phyloP scores from a whole-genome alignment of 2,888 invertebrate species.

The Pollenia griseotomentosa region DNA sequence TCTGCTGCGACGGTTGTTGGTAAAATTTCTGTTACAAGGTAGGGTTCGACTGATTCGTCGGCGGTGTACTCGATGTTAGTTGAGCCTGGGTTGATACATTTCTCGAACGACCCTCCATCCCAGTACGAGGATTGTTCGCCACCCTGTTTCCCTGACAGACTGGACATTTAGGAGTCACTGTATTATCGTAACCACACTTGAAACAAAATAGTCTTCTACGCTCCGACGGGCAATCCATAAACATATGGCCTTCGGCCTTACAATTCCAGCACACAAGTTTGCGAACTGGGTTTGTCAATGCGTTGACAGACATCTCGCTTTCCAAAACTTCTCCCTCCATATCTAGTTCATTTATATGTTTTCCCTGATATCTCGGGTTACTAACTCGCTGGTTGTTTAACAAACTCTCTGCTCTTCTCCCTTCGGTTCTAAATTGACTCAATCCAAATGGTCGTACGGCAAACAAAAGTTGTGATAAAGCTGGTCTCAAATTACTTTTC shows the following conservation, averaged over 20 bases:
- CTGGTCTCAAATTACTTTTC: constrained; percentile 17
- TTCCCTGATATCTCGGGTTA: not conserved
- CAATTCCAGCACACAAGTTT: constrained; percentile 23
- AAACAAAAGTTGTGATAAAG: not conserved
- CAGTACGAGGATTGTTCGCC: not conserved
- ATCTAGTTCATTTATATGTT: not conserved
- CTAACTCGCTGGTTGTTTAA: not conserved
- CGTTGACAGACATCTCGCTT: not conserved
- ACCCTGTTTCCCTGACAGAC: constrained; percentile 16
- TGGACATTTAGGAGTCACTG: constrained; percentile 19
- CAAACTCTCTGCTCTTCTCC: constrained; percentile 18
- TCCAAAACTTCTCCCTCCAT: not conserved
- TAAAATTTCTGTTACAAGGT: too few species aligned
- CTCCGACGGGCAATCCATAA: constrained; percentile 13
- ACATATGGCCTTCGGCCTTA: not conserved
- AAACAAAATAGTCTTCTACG: constrained; percentile 1
- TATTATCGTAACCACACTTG: not conserved
- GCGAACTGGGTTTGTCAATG: not conserved
- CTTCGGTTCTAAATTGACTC: constrained; percentile 20
- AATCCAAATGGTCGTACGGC: constrained; percentile 2
- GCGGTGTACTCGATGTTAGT: too few species aligned
- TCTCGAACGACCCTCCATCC: constrained; percentile 35
- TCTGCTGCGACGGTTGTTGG: not conserved
- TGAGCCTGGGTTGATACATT: not conserved
- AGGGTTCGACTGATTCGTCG: too few species aligned